phyloP scores from a whole-genome alignment of 2,888 invertebrate genomes.

The Synanthedon formicaeformis region DNA sequence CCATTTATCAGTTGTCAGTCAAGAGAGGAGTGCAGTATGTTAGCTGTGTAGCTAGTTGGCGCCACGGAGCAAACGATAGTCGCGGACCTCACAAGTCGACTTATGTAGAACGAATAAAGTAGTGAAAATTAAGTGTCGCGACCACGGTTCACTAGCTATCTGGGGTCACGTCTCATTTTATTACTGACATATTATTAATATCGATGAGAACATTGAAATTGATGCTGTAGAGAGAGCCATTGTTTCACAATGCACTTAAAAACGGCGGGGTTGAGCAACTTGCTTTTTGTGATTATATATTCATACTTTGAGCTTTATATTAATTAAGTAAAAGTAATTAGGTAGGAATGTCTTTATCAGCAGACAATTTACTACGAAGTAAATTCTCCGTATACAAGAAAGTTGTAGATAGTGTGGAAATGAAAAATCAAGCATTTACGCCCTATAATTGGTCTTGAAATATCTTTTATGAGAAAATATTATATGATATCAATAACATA shows the following conservation, averaged over 20 bases:
- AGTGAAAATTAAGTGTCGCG: conserved; percentile 65
- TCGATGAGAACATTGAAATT: conserved; percentile 56
- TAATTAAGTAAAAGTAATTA: too few relatives aligned
- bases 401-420: too few relatives aligned
- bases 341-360: too few relatives aligned
- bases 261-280: background rate
- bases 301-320: too few relatives aligned
- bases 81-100: conserved; percentile 56
- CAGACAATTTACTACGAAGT: too few relatives aligned
- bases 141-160: conserved; percentile 53
- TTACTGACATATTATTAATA: conserved; percentile 64
- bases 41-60: conserved; percentile 26
- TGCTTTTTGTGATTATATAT: background rate
- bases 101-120: conserved; percentile 56
- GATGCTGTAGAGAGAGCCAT: conserved; percentile 34
- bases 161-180: conserved; percentile 59
- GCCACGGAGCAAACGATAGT: conserved; percentile 33
- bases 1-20: conserved; percentile 50
- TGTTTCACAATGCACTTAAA: conserved; percentile 34
- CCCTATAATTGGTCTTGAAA: too few relatives aligned
- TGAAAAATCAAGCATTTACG: too few relatives aligned
- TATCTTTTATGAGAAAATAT: too few relatives aligned
- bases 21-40: conserved; percentile 16
- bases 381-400: too few relatives aligned
- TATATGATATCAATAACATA: too few relatives aligned